Conservation (phyloP, 2,888 invertebrate species). For the Patella depressa region DNA sequence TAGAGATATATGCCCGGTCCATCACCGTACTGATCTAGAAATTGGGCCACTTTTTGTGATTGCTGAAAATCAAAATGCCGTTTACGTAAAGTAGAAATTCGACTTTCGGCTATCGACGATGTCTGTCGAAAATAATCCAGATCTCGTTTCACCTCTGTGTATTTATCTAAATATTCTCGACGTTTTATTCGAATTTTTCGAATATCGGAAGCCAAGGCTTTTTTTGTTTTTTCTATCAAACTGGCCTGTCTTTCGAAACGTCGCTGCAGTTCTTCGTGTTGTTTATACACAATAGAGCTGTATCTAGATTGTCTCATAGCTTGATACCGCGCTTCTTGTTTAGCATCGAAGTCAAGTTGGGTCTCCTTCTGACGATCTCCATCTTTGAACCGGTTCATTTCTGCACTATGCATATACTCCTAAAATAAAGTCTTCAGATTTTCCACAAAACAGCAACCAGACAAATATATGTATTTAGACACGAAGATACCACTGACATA, state of each 20-base stretch:
- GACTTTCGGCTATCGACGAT: background rate
- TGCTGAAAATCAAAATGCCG: background rate
- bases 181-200: background rate
- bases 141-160: background rate
- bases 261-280: slow-evolving; percentile 4
- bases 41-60: background rate
- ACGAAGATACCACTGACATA: too few species aligned
- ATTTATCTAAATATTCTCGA: background rate
- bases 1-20: background rate
- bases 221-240: background rate
- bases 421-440: too few species aligned
- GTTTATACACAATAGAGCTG: background rate
- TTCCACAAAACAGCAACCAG: too few species aligned
- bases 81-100: background rate
- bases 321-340: slow-evolving; percentile 1
- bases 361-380: too few species aligned
- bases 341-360: background rate
- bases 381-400: too few species aligned
- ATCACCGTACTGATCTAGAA: background rate
- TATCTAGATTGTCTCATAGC: slow-evolving; percentile 4
- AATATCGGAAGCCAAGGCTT: background rate
- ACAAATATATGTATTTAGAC: too few species aligned
- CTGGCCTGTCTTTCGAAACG: background rate
- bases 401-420: too few species aligned
- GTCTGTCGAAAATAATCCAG: background rate